These are phyloP conservation scores for Macrostomum lignano DNA, from an alignment of 1,140 invertebrate species.

Conservation along the genomic window DNA sequence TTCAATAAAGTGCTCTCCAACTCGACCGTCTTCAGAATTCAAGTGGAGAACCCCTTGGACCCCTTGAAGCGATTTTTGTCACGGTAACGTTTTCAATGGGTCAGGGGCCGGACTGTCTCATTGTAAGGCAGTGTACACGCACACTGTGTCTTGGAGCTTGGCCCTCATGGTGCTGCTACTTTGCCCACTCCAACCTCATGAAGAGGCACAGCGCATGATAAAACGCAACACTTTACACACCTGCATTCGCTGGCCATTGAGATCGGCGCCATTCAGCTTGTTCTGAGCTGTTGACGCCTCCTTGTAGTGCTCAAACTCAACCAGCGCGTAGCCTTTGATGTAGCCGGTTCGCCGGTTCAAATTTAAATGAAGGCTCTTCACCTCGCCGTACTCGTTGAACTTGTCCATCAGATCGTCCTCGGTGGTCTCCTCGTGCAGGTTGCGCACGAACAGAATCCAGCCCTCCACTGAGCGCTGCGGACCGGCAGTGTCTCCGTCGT, in stretches of 20 bases:
- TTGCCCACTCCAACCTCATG: too few relatives aligned
- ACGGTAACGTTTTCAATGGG: too few relatives aligned
- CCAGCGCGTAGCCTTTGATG: constrained; percentile 72
- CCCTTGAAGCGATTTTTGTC: too few relatives aligned
- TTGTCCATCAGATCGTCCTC: constrained; percentile 87
- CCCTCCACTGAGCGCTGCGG: constrained; percentile 82
- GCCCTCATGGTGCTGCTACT: too few relatives aligned
- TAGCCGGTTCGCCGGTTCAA: constrained; percentile 85
- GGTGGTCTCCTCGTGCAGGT: constrained; percentile 83
- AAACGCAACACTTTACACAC: too few relatives aligned
- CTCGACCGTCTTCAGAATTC: too few relatives aligned
- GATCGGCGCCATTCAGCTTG: constrained; percentile 54
- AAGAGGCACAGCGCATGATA: too few relatives aligned
- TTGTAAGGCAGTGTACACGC: too few relatives aligned
- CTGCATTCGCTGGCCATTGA: constrained; percentile 76
- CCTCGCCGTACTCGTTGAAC: constrained; percentile 79
- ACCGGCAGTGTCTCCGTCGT: constrained; percentile 43
- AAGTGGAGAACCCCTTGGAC: too few relatives aligned
- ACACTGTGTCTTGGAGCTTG: too few relatives aligned
- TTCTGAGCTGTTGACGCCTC: constrained; percentile 69
- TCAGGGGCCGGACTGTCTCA: too few relatives aligned
- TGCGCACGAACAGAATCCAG: constrained; percentile 89
- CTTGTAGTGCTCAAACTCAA: constrained; percentile 83
- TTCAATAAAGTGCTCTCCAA: too few relatives aligned
- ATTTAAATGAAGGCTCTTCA: constrained; percentile 87